Evolutionary conservation across 2,888 invertebrate genomes (phyloP).

Genomic region (Dicyrtomina minuta): DNA sequence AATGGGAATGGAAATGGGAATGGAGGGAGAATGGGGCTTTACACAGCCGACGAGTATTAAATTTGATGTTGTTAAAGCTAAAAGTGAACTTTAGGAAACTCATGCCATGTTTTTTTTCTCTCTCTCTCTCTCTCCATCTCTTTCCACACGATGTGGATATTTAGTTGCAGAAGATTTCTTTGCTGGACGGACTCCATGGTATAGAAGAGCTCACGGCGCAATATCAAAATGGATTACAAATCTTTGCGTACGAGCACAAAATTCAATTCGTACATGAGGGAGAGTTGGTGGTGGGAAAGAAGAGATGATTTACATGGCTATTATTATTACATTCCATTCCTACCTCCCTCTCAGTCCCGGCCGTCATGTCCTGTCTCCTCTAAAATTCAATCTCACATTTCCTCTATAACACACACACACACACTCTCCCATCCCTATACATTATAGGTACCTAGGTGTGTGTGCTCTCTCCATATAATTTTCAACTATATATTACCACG

Average conservation of each 20-base stretch:
- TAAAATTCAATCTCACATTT: too few relatives aligned
- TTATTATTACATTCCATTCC: not conserved
- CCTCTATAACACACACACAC: too few relatives aligned
- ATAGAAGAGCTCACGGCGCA: constrained; percentile 49
- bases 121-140: not conserved
- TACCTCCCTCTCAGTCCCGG: not conserved
- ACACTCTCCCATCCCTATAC: too few relatives aligned
- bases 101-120: not conserved
- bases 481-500: too few relatives aligned
- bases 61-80: too few relatives aligned
- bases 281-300: constrained; percentile 10
- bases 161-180: constrained; percentile 31
- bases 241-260: constrained; percentile 52
- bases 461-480: too few relatives aligned
- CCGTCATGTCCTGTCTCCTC: too few relatives aligned
- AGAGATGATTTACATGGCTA: constrained; percentile 16
- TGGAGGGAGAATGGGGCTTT: too few relatives aligned
- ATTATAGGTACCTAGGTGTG: too few relatives aligned
- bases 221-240: constrained; percentile 53
- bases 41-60: too few relatives aligned
- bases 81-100: not conserved
- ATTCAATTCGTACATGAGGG: constrained; percentile 43
- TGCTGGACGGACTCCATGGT: constrained; percentile 25
- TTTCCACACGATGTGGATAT: not conserved
- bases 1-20: too few relatives aligned